These are phyloP conservation scores for Anguilla marmorata DNA, from an alignment of 2,797 vertebrate genomes.

Conservation along the genomic window DNA sequence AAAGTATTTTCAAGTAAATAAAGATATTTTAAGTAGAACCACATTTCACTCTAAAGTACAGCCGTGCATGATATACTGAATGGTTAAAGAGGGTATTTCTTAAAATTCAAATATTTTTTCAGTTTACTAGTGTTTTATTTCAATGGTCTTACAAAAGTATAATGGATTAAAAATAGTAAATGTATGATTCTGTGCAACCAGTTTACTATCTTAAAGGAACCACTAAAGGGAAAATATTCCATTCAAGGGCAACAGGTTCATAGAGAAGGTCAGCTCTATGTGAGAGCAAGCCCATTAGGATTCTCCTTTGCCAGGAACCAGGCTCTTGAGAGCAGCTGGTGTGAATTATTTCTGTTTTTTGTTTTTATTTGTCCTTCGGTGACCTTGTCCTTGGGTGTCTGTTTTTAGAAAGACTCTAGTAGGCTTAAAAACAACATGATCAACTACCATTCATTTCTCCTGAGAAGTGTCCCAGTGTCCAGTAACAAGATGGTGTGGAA, in stretches of 20 bases:
- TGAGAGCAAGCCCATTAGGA: constrained; percentile 51
- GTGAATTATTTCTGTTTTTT: constrained; percentile 55
- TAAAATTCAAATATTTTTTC: no score
- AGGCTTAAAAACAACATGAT: constrained; percentile 47
- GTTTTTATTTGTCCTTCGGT: constrained; percentile 69
- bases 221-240: constrained; percentile 23
- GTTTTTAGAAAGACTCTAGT: constrained; percentile 57
- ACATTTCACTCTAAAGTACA: background rate
- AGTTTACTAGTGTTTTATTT: no score
- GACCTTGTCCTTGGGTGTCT: constrained; percentile 73
- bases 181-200: background rate
- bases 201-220: background rate
- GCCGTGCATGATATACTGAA: background rate
- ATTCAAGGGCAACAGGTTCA: constrained; percentile 63
- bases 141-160: background rate
- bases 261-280: constrained; percentile 63
- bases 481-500: constrained; percentile 22
- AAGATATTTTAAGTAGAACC: background rate
- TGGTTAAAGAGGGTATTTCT: background rate
- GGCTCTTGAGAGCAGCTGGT: constrained; percentile 61
- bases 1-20: background rate
- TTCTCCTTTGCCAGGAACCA: constrained; percentile 66
- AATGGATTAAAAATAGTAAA: background rate
- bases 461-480: constrained; percentile 29
- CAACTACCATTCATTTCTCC: constrained; percentile 31